Conservation (phyloP, 2,888 invertebrate species). For the Lasioglossum marginatum region DNA sequence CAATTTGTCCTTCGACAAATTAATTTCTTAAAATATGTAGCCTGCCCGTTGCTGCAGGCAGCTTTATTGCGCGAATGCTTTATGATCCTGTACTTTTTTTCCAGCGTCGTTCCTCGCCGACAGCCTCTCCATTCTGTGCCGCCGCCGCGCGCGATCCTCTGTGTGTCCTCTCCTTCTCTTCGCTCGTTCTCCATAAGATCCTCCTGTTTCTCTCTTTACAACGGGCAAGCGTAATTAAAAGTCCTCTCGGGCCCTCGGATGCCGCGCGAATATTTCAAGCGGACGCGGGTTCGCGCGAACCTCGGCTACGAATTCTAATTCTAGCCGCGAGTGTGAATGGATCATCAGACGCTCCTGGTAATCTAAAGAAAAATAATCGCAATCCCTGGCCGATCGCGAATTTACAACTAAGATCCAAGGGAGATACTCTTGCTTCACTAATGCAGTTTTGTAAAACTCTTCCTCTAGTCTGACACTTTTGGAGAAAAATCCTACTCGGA, state of each 20-base stretch:
- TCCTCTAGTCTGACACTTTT: too few relatives aligned
- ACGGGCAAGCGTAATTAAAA: conserved; percentile 67
- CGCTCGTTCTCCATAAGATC: background rate
- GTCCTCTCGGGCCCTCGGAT: conserved; percentile 32
- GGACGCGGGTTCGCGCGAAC: background rate
- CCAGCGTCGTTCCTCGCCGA: conserved; percentile 24
- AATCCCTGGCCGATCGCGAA: background rate
- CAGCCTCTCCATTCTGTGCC: conserved; percentile 6
- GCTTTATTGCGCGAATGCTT: conserved; percentile 75
- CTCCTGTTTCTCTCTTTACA: background rate
- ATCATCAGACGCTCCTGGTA: conserved; percentile 1
- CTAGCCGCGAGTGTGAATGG: background rate
- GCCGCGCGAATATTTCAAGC: conserved; percentile 56
- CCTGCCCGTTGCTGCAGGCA: conserved; percentile 68
- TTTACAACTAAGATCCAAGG: background rate
- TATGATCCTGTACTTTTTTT: conserved; percentile 64
- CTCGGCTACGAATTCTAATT: conserved; percentile 18
- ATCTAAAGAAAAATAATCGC: conserved; percentile 10
- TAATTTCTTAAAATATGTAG: conserved; percentile 75
- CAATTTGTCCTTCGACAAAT: conserved; percentile 78
- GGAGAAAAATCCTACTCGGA: too few relatives aligned
- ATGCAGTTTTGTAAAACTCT: background rate
- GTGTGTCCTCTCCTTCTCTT: background rate
- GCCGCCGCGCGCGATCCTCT: conserved; percentile 1
- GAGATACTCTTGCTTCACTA: background rate